Percentiles rank a stretch among this genome's conserved stretches.
Conservation (phyloP, 1,140 invertebrate genomes). For the Panulirus ornatus region DNA sequence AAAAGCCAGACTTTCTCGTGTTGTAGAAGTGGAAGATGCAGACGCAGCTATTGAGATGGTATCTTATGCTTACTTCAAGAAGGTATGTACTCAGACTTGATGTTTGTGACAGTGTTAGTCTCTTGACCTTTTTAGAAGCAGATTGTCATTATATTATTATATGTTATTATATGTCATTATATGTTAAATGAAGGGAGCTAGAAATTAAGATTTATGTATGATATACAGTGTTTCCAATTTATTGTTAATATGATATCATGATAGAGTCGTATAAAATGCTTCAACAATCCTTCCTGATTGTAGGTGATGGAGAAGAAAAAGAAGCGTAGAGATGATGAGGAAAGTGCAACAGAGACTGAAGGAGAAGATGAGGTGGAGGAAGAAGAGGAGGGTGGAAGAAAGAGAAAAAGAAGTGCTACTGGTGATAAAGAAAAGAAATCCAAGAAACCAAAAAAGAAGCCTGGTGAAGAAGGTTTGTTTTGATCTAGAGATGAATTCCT, state of each 20-base stretch:
- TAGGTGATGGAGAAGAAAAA: conserved; percentile 70
- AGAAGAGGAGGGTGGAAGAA: conserved; percentile 69
- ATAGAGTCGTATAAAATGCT: too few species aligned
- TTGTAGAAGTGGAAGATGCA: conserved; percentile 91
- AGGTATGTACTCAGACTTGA: conserved; percentile 82
- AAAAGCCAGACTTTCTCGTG: conserved; percentile 92
- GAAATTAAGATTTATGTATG: too few species aligned
- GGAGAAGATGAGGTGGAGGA: conserved; percentile 78
- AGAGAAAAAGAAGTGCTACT: conserved; percentile 46
- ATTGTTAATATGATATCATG: too few species aligned
- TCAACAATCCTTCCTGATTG: not conserved
- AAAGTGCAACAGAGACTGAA: conserved; percentile 68
- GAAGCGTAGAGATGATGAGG: conserved; percentile 53
- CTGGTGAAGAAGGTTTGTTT: conserved; percentile 43
- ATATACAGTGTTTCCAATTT: too few species aligned
- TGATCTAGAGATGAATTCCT: not conserved
- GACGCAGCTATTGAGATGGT: conserved; percentile 95
- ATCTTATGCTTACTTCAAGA: conserved; percentile 99
- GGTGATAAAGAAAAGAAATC: conserved; percentile 41
- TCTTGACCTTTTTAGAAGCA: too few species aligned
- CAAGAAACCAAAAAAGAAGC: conserved; percentile 57
- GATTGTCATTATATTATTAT: too few species aligned
- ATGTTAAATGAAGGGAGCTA: too few species aligned
- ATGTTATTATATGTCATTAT: too few species aligned
- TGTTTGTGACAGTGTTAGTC: too few species aligned